Base-by-base conservation (phyloP, 2,113 vertebrate genomes). In the Prochilodus magdalenae region DNA sequence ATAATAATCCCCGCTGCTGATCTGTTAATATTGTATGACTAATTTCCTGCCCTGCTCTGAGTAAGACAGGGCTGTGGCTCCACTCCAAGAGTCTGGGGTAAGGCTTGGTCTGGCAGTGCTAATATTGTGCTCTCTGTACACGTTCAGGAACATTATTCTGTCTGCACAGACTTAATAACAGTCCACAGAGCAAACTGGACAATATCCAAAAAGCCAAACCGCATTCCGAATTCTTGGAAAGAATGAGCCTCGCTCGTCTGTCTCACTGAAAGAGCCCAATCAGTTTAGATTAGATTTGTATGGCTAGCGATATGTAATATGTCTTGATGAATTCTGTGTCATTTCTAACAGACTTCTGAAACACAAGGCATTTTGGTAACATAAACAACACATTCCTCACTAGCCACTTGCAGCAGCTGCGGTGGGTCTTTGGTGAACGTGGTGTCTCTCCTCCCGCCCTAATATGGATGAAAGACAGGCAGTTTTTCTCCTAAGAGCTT, bases 141-240 rank as follows among this genome's bases (percentile, higher is more conserved):
- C 33, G 65, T 73, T 73, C 69, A 73, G 47, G 44, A 73, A 73
- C 15, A 29, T 29, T 73, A 73, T 29, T 73, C 40, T 12, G 1
- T 70, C 66, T 70, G 66, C 62, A 63, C 29, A 70, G 6, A 70
- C 33, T 44, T 70, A 70, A 70, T 70, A 67, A 67, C 65, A 70
- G 66, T 70, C 20, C 22, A 30, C 62, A 70, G 36, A 44, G 24
- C 13, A 70, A 70, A 16, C 30, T 36, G 30, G 18, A 18, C 65
- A 1, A 7, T 26, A 22, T 22, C 29, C 65, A 33, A 66, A 40
- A 36, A 20, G 30, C 3, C 65, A 36, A 5, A 20, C 11, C 22
- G 15, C 29, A 20, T 36, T 15, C 29, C 8, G 29, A 33, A 67
- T 33, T 20, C 18, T 33, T 33, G 15, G 18, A 70, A 44, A 44